Evolutionary conservation across 1,140 invertebrate species (phyloP).

Genomic region (Aphaenogaster ashmeadi): DNA sequence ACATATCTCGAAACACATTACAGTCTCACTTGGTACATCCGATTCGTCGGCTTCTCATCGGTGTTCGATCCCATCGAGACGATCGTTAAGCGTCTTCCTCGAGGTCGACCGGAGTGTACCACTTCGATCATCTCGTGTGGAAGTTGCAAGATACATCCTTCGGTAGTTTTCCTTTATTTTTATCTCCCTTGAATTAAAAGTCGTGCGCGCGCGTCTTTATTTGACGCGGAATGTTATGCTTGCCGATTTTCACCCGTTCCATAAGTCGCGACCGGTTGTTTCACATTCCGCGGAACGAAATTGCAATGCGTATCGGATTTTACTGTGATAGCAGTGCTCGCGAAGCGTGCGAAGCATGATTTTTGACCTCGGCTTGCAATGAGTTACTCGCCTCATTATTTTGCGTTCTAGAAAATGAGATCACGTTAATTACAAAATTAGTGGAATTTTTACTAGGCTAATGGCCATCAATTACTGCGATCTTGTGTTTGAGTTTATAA

Average conservation of each 20-base stretch:
- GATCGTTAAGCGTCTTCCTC: slow-evolving; percentile 58
- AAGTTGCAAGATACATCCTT: slow-evolving; percentile 2
- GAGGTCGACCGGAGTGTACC: background rate
- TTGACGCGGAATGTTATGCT: background rate
- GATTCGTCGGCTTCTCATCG: slow-evolving; percentile 56
- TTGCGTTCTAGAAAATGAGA: slow-evolving; percentile 29
- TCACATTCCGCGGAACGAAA: slow-evolving; percentile 32
- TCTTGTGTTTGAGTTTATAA: background rate
- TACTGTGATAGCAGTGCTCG: background rate
- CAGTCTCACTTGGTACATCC: slow-evolving; percentile 37
- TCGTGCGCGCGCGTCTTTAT: background rate
- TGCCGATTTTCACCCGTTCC: slow-evolving; percentile 35
- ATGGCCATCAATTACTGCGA: background rate
- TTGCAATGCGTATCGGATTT: slow-evolving; percentile 6
- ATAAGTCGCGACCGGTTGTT: slow-evolving; percentile 17
- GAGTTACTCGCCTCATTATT: background rate
- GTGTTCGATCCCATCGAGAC: slow-evolving; percentile 39
- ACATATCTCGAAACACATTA: slow-evolving; percentile 49
- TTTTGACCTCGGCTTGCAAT: background rate
- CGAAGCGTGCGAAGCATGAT: background rate
- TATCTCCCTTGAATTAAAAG: background rate
- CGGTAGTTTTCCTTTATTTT: background rate
- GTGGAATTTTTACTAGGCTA: background rate
- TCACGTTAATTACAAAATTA: background rate
- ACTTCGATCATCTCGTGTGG: background rate